Conservation (phyloP, 2,113 vertebrate genomes). For the Scatophagus argus region DNA sequence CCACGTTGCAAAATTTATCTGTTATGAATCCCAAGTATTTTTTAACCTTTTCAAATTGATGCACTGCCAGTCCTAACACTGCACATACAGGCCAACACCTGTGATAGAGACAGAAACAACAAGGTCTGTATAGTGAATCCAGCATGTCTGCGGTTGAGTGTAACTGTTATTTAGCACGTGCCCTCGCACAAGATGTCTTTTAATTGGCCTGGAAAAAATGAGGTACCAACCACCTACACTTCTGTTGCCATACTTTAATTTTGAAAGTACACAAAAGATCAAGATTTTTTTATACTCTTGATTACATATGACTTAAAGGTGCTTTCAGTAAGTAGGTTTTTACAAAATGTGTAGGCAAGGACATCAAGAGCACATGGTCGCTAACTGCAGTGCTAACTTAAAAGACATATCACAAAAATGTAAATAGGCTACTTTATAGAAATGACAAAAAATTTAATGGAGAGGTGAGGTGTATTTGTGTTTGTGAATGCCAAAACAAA, state of each 20-base stretch:
- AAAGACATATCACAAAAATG: slow-evolving; percentile 77
- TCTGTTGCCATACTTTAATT: slow-evolving; percentile 43
- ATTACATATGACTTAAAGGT: slow-evolving; percentile 55
- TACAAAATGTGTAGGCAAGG: slow-evolving; percentile 7
- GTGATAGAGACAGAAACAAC: slow-evolving; percentile 63
- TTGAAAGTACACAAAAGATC: slow-evolving; percentile 38
- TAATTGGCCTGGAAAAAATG: slow-evolving; percentile 41
- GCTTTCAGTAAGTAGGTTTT: slow-evolving; percentile 51
- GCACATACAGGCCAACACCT: slow-evolving; percentile 75
- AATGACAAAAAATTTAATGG: slow-evolving; percentile 42
- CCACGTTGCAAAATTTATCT: slow-evolving; percentile 15
- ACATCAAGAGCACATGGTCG: slow-evolving; percentile 64
- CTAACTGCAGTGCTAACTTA: slow-evolving; percentile 45
- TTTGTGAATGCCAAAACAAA: slow-evolving; percentile 68
- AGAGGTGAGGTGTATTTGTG: slow-evolving; percentile 59
- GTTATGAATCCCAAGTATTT: slow-evolving; percentile 33
- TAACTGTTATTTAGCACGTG: slow-evolving; percentile 56
- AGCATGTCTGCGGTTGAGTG: slow-evolving; percentile 59
- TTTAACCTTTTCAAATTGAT: slow-evolving; percentile 54
- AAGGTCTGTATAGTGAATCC: slow-evolving; percentile 39
- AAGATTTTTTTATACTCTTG: slow-evolving; percentile 41
- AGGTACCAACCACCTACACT: slow-evolving; percentile 58
- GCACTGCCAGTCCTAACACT: slow-evolving; percentile 77
- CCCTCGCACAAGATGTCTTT: slow-evolving; percentile 67
- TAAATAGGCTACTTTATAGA: slow-evolving; percentile 73